phyloP scores from a whole-genome alignment of 1,140 invertebrate genomes.

The Hycleus cichorii region DNA sequence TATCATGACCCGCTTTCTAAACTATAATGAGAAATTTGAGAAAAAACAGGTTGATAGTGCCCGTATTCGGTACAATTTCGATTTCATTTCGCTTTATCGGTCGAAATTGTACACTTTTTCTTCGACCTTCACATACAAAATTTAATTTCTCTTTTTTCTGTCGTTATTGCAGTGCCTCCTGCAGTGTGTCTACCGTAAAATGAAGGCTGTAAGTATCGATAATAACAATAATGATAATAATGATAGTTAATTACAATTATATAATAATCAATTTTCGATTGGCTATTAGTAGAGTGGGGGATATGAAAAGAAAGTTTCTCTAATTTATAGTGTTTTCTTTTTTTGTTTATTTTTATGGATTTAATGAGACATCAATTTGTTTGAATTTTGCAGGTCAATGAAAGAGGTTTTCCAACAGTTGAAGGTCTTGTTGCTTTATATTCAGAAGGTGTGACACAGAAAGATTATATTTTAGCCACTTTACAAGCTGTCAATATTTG shows the following conservation, averaged over 20 bases:
- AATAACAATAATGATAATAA: background rate
- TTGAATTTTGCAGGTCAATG: slow-evolving; percentile 37
- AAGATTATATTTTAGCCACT: slow-evolving; percentile 62
- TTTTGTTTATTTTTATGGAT: background rate
- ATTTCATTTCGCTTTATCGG: background rate
- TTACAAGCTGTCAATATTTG: slow-evolving; percentile 58
- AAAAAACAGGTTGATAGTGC: background rate
- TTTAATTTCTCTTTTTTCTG: slow-evolving; percentile 15
- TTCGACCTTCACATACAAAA: background rate
- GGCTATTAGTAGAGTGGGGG: no score
- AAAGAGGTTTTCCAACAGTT: slow-evolving; percentile 54
- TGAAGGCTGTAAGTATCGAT: slow-evolving; percentile 52
- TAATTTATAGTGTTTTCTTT: no score
- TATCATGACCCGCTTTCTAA: slow-evolving; percentile 9
- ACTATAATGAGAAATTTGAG: background rate
- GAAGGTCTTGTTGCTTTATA: slow-evolving; percentile 60
- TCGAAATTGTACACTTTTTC: background rate
- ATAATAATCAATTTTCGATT: background rate
- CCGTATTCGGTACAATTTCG: background rate
- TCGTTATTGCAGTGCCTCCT: slow-evolving; percentile 49
- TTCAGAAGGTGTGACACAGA: slow-evolving; percentile 60
- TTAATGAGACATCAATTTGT: background rate
- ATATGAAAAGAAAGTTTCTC: no score
- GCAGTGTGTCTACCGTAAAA: slow-evolving; percentile 60
- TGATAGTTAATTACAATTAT: slow-evolving; percentile 1